These are phyloP conservation scores for Pediacus dermestoides DNA, from an alignment of 2,888 invertebrate genomes.

Conservation along the genomic window DNA sequence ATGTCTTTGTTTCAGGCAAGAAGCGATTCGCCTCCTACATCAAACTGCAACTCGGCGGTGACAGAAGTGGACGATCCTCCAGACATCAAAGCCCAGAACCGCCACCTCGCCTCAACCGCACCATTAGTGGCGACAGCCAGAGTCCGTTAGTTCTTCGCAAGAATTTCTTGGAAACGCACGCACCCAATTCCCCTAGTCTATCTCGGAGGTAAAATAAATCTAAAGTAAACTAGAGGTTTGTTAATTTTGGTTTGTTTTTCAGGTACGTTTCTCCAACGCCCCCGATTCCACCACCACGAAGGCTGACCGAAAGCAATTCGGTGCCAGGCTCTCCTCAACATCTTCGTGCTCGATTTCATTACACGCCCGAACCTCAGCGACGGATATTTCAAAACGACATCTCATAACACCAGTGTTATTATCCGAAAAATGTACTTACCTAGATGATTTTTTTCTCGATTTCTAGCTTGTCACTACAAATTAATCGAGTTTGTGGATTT, in stretches of 20 bases:
- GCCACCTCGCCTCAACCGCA: constrained; percentile 53
- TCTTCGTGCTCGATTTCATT: constrained; percentile 60
- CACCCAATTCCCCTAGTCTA: constrained; percentile 53
- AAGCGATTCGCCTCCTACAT: constrained; percentile 80
- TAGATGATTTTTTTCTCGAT: constrained; percentile 2
- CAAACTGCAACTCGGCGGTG: constrained; percentile 67
- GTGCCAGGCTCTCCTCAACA: constrained; percentile 70
- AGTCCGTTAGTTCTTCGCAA: constrained; percentile 58
- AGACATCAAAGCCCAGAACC: constrained; percentile 61
- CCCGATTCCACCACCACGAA: constrained; percentile 60
- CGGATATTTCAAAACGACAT: constrained; percentile 52
- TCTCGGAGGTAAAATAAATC: constrained; percentile 52
- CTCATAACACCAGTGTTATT: constrained; percentile 35
- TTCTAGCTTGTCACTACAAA: no score
- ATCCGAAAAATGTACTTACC: neutral
- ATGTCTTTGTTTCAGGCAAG: constrained; percentile 53
- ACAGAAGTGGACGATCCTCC: constrained; percentile 47
- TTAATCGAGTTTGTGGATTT: no score
- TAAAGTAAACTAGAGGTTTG: no score
- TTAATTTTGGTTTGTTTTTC: no score
- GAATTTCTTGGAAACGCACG: constrained; percentile 55
- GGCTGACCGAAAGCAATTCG: constrained; percentile 63
- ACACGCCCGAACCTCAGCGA: constrained; percentile 58
- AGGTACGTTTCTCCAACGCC: constrained; percentile 61
- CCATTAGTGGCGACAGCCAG: constrained; percentile 41